phyloP scores from a whole-genome alignment of 2,888 invertebrate genomes.

The Lycaena phlaeas region DNA sequence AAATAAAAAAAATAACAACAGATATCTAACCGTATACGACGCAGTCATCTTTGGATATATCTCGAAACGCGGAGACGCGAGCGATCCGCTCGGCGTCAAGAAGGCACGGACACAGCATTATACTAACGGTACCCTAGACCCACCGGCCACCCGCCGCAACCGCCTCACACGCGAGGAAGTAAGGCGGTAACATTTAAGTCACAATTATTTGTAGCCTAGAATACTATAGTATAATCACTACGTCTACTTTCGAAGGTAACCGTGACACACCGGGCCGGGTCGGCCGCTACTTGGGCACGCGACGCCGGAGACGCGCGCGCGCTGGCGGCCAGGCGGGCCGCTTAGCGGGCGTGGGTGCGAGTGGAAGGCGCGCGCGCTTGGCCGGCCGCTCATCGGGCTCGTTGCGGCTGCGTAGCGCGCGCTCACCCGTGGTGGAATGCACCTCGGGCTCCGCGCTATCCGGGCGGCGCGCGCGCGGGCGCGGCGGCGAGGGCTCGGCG shows the following conservation, averaged over 20 bases:
- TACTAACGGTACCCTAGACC: slow-evolving; percentile 2
- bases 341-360: slow-evolving; percentile 53
- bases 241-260: slow-evolving; percentile 25
- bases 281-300: slow-evolving; percentile 49
- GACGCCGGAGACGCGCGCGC: slow-evolving; percentile 44
- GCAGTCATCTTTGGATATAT: slow-evolving; percentile 58
- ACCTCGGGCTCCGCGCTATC: slow-evolving; percentile 34
- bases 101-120: slow-evolving; percentile 8
- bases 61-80: slow-evolving; percentile 18
- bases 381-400: slow-evolving; percentile 21
- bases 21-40: slow-evolving; percentile 50
- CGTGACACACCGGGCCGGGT: slow-evolving; percentile 18
- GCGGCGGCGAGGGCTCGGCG: slow-evolving; percentile 29
- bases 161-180: background rate
- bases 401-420: slow-evolving; percentile 30
- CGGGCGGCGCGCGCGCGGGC: slow-evolving; percentile 30
- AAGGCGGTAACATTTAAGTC: background rate
- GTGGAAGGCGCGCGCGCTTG: slow-evolving; percentile 38
- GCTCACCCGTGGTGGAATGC: slow-evolving; percentile 36
- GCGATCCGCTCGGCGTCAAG: slow-evolving; percentile 1
- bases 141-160: background rate
- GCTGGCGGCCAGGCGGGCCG: slow-evolving; percentile 48
- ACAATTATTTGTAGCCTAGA: background rate
- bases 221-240: slow-evolving; percentile 5
- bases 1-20: slow-evolving; percentile 47